These are phyloP conservation scores for Dryomyza anilis DNA, from an alignment of 2,888 invertebrate species.

Conservation along the genomic window DNA sequence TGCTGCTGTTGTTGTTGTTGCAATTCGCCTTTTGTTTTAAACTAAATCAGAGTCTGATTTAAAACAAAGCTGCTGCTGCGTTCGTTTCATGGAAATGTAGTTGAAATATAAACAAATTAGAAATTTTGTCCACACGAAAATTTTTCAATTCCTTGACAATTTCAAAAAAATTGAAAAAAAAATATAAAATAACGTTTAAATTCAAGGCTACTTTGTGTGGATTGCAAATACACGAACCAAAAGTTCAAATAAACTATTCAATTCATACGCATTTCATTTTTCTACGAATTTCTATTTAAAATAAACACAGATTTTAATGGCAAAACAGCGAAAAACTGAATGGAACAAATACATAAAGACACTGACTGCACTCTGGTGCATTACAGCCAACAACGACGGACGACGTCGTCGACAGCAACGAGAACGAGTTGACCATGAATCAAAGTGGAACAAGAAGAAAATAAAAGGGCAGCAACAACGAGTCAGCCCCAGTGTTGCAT, in stretches of 20 bases:
- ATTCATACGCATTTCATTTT: too few species aligned
- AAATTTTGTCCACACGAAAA: conserved; percentile 23
- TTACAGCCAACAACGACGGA: too few species aligned
- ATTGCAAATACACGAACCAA: background rate
- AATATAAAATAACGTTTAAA: too few species aligned
- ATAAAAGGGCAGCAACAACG: conserved; percentile 6
- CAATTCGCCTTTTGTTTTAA: background rate
- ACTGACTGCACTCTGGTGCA: conserved; percentile 5
- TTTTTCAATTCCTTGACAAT: conserved; percentile 22
- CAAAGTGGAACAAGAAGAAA: conserved; percentile 15
- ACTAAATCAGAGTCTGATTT: background rate
- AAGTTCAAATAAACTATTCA: background rate
- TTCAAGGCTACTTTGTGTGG: conserved; percentile 22
- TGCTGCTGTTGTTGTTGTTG: background rate
- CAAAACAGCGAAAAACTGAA: background rate
- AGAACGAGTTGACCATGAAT: conserved; percentile 18
- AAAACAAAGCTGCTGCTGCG: conserved; percentile 14
- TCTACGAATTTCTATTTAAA: background rate
- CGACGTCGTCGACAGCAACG: background rate
- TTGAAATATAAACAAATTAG: conserved; percentile 21
- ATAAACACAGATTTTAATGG: background rate
- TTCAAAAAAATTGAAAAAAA: conserved; percentile 14
- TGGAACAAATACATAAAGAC: background rate
- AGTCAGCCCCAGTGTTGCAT: background rate
- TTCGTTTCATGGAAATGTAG: background rate